These are phyloP conservation scores for Trochalopteron elliotii DNA, from an alignment of 2,113 vertebrate genomes.

Conservation along the genomic window DNA sequence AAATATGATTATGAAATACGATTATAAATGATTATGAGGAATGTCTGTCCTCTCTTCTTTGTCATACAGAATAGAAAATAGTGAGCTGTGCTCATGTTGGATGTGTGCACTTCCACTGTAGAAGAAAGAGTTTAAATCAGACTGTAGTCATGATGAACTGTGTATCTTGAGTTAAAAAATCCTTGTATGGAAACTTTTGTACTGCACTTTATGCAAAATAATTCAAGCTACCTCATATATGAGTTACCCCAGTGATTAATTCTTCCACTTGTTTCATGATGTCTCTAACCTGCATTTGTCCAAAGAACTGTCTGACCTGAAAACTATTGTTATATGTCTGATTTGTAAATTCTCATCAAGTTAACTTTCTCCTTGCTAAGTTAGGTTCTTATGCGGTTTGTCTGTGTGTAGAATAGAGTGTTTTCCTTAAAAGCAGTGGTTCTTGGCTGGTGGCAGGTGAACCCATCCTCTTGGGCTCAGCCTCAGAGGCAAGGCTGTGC, in stretches of 20 bases:
- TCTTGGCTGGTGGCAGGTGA: neutral
- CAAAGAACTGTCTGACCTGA: neutral
- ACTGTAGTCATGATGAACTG: neutral
- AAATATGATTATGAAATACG: too few species aligned
- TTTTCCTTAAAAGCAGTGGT: neutral
- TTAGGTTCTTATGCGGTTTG: neutral
- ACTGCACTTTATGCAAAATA: neutral
- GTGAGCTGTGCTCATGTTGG: neutral
- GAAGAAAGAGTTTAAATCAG: neutral
- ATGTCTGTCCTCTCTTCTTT: neutral
- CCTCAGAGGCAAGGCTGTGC: neutral
- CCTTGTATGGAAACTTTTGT: neutral
- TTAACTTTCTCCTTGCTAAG: neutral
- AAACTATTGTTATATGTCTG: neutral
- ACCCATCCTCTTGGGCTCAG: neutral
- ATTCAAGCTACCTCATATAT: neutral
- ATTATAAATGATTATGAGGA: neutral
- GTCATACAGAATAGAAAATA: neutral
- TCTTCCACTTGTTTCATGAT: neutral
- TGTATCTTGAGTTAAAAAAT: neutral
- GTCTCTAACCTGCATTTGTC: neutral
- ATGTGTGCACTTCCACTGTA: neutral
- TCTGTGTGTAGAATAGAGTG: neutral
- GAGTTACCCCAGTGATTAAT: neutral
- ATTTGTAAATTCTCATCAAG: neutral